Evolutionary conservation across 37 sponge, comb jelly and placozoan species (phyloP).

Genomic region (Geodia barretti): DNA sequence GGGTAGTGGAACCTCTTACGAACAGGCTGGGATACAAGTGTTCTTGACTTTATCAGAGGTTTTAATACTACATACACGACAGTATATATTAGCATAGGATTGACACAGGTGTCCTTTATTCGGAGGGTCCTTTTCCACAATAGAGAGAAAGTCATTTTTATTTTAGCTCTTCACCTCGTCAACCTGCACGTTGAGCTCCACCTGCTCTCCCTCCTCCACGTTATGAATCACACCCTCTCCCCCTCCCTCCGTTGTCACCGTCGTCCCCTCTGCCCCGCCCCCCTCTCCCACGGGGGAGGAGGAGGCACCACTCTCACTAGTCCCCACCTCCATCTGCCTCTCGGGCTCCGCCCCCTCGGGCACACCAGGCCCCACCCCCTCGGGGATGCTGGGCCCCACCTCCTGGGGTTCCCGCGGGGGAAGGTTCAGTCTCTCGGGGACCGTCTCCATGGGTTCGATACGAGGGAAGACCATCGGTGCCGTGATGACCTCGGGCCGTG

Average conservation of each 20-base stretch:
- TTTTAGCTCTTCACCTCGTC: background rate
- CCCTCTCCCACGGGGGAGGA: background rate
- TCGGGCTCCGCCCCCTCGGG: too few species aligned
- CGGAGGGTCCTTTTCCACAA: too few species aligned
- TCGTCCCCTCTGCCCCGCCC: background rate
- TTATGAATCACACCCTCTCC: background rate
- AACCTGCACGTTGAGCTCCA: background rate
- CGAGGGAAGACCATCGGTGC: background rate
- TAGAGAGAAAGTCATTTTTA: too few species aligned
- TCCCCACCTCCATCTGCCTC: background rate
- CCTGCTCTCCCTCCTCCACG: background rate
- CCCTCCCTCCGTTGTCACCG: background rate
- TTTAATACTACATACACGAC: too few species aligned
- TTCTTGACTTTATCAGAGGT: too few species aligned
- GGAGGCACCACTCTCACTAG: too few species aligned
- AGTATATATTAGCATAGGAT: too few species aligned
- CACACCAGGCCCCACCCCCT: too few species aligned
- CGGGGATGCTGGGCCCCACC: too few species aligned
- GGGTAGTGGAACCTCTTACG: too few species aligned
- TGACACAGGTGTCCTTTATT: too few species aligned
- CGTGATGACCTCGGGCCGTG: slow-evolving; percentile 44
- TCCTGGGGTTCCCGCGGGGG: background rate
- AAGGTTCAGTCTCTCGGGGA: background rate
- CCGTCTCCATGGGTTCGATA: slow-evolving; percentile 8
- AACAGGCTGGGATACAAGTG: too few species aligned